phyloP scores from a whole-genome alignment of 1,140 invertebrate species.

The Sycobia sp. region DNA sequence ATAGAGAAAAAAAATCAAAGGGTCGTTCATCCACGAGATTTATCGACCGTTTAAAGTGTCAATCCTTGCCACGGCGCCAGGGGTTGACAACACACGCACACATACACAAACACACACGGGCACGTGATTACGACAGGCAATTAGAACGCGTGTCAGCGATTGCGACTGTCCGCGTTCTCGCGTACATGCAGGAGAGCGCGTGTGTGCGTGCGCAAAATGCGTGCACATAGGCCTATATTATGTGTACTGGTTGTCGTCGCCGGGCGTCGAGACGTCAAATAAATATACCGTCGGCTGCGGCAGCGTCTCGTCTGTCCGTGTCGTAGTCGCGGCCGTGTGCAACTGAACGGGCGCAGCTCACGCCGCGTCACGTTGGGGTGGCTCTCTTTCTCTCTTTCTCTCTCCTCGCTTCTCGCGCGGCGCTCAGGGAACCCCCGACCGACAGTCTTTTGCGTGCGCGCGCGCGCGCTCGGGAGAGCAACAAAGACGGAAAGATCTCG shows the following conservation, averaged over 20 bases:
- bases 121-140: no score
- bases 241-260: background rate
- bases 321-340: constrained; percentile 60
- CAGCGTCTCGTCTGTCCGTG: constrained; percentile 45
- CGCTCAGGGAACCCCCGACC: background rate
- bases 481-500: no score
- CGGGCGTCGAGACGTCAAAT: background rate
- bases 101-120: no score
- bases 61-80: no score
- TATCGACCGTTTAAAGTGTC: no score
- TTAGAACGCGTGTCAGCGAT: no score
- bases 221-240: background rate
- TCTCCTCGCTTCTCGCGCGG: background rate
- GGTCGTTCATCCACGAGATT: no score
- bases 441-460: constrained; percentile 2
- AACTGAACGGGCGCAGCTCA: constrained; percentile 56
- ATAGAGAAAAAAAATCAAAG: no score
- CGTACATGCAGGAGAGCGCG: no score
- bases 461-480: background rate
- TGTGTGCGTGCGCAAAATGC: no score
- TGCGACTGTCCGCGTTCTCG: no score
- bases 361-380: constrained; percentile 54
- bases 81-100: no score
- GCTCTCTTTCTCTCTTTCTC: constrained; percentile 38
- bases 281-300: background rate